These are phyloP conservation scores for Dasyornis broadbenti DNA, from an alignment of 2,113 vertebrate genomes.

Conservation along the genomic window DNA sequence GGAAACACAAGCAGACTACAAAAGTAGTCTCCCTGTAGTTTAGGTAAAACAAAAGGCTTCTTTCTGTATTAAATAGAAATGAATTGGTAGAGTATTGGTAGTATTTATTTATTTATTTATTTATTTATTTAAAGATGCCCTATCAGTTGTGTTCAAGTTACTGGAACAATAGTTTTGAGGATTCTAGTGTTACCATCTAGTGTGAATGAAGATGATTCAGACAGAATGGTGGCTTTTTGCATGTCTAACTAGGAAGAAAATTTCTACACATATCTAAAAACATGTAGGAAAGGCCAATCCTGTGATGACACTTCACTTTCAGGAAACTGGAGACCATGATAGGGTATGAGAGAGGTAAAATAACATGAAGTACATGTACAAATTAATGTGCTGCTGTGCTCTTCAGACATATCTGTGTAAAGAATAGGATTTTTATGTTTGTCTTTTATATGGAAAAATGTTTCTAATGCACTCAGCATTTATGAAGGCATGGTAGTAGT, in stretches of 20 bases:
- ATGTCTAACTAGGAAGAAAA: neutral
- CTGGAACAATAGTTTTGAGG: neutral
- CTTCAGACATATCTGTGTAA: neutral
- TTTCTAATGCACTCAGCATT: neutral
- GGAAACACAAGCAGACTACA: neutral
- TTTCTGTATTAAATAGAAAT: neutral
- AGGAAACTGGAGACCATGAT: neutral
- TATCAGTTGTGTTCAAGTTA: neutral
- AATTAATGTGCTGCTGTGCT: neutral
- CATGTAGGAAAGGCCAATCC: neutral
- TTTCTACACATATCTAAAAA: neutral
- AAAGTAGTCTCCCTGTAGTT: neutral
- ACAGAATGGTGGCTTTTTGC: neutral
- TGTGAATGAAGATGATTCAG: neutral
- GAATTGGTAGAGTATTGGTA: neutral
- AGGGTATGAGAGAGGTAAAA: neutral
- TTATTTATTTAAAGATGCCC: neutral
- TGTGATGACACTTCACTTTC: neutral
- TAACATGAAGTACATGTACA: neutral
- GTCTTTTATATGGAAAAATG: neutral
- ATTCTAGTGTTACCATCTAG: neutral
- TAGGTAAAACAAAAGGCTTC: neutral
- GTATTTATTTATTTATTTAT: neutral
- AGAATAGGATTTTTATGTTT: neutral
- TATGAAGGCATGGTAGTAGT: neutral